Evolutionary conservation across 1,140 invertebrate genomes (phyloP).

Genomic region (Heliconius congener): DNA sequence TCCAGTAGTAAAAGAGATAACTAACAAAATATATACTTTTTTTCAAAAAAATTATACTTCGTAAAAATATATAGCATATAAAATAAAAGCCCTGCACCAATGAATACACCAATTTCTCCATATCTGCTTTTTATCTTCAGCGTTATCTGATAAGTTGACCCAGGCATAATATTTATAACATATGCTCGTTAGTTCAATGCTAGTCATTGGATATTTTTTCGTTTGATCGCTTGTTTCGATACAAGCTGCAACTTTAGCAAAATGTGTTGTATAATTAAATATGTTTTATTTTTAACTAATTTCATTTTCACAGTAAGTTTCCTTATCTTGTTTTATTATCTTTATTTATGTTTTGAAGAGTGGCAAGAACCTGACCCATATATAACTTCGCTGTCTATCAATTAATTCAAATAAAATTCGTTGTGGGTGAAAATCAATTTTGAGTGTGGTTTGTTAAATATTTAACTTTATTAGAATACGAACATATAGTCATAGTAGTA

Average conservation of each 20-base stretch:
- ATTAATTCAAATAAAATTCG: too few species aligned
- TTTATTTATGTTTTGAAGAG: neutral
- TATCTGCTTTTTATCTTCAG: neutral
- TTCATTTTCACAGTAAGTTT: conserved; percentile 32
- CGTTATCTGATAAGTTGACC: neutral
- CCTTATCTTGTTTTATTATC: neutral
- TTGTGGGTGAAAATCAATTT: too few species aligned
- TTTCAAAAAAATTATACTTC: too few species aligned
- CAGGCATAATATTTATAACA: neutral
- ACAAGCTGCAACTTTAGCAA: neutral
- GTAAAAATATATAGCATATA: too few species aligned
- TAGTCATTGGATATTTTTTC: neutral
- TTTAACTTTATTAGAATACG: too few species aligned
- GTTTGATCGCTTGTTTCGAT: neutral
- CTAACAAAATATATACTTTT: too few species aligned
- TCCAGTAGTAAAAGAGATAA: too few species aligned
- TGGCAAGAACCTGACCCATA: too few species aligned
- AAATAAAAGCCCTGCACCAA: neutral
- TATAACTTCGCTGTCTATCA: too few species aligned
- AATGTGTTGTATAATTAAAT: conserved; percentile 36
- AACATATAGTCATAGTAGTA: too few species aligned
- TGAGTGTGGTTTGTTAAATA: too few species aligned
- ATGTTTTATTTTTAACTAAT: conserved; percentile 24
- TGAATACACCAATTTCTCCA: neutral
- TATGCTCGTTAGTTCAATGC: neutral